A percentile compares a stretch with the other conserved stretches of the same genome.
Evolutionary conservation across 2,888 invertebrate species (phyloP).

Genomic region (Tenthredo amoena): DNA sequence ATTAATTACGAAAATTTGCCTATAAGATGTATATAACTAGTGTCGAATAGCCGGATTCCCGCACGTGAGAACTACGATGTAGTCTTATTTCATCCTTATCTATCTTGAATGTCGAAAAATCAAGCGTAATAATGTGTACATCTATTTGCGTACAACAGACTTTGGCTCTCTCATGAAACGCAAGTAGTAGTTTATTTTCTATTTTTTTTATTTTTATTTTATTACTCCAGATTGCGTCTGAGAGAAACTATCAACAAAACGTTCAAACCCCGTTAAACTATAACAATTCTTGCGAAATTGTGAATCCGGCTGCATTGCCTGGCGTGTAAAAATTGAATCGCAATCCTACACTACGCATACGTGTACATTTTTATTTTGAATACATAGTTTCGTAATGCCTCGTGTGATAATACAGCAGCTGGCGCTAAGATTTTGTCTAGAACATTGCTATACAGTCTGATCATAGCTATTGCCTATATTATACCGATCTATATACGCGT

Average conservation of each 20-base stretch:
- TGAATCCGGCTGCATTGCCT: not conserved
- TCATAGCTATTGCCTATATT: not conserved
- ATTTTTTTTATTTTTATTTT: not conserved
- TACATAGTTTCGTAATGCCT: not conserved
- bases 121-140: not conserved
- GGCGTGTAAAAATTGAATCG: not conserved
- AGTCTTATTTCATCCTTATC: not conserved
- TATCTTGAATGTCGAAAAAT: not conserved
- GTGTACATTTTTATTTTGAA: constrained; percentile 3
- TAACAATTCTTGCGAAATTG: not conserved
- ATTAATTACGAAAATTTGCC: not conserved
- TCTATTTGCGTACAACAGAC: not conserved
- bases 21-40: not conserved
- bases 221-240: not conserved
- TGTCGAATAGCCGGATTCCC: not conserved
- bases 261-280: not conserved
- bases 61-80: not conserved
- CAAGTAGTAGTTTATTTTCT: not conserved
- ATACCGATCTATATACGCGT: not conserved
- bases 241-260: not conserved
- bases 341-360: not conserved
- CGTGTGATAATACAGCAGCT: constrained; percentile 23
- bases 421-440: constrained; percentile 12
- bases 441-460: not conserved
- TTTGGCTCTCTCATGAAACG: not conserved